Conservation (phyloP, 2,797 vertebrate species). For the Otolemur crassicaudatus region DNA sequence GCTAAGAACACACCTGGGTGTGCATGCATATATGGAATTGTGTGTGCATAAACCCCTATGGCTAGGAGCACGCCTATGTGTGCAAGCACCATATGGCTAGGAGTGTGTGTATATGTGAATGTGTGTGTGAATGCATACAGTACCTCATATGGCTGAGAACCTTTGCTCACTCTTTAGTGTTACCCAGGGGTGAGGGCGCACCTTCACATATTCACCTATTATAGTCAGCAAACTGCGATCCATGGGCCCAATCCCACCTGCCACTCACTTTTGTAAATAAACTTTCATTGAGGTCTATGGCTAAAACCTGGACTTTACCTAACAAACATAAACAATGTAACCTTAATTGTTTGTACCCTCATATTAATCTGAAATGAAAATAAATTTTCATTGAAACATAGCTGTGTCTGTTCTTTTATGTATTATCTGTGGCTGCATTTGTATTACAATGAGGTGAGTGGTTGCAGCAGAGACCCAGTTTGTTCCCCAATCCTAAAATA, state of each 20-base stretch:
- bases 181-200: background rate
- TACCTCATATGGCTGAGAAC: background rate
- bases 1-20: background rate
- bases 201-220: background rate
- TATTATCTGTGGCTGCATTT: background rate
- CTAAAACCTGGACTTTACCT: too few species aligned
- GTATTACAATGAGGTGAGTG: background rate
- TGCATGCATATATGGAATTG: background rate
- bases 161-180: background rate
- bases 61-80: too few species aligned
- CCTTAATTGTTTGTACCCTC: too few species aligned
- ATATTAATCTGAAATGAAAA: background rate
- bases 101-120: too few species aligned
- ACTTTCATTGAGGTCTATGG: background rate
- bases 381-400: background rate
- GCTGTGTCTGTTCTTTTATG: background rate
- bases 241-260: background rate
- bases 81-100: too few species aligned
- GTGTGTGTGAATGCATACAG: rapidly evolving
- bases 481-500: background rate
- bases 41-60: background rate
- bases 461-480: background rate
- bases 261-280: background rate
- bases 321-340: too few species aligned
- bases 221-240: background rate